phyloP scores from a whole-genome alignment of 2,797 vertebrate species.

The Orestias chungarensis region DNA sequence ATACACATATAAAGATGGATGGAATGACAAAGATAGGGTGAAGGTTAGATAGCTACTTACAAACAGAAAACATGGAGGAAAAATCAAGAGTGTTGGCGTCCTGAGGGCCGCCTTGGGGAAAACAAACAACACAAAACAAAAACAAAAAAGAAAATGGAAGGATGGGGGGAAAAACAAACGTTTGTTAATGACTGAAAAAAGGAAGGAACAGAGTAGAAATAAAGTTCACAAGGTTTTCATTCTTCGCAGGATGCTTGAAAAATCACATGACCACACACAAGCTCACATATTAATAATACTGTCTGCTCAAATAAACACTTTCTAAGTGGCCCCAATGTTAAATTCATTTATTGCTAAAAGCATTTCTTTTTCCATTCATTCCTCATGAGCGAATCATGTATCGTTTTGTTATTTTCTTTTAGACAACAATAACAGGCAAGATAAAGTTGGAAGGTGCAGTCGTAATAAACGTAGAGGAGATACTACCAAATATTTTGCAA shows the following conservation, averaged over 20 bases:
- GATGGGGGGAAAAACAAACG: constrained; percentile 79
- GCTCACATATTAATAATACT: background rate
- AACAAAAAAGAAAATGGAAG: constrained; percentile 71
- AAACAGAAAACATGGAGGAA: constrained; percentile 97
- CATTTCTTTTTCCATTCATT: background rate
- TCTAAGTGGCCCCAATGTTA: background rate
- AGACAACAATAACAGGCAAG: background rate
- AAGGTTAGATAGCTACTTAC: constrained; percentile 88
- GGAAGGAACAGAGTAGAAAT: constrained; percentile 43
- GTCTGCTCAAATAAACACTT: background rate
- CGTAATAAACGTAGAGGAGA: background rate
- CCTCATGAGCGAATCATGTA: background rate
- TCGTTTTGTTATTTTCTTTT: background rate
- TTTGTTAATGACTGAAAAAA: constrained; percentile 62
- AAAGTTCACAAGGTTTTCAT: constrained; percentile 15
- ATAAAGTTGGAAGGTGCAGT: background rate
- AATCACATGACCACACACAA: background rate
- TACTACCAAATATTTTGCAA: background rate
- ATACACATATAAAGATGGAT: constrained; percentile 43
- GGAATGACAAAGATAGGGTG: constrained; percentile 44
- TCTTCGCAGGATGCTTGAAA: background rate
- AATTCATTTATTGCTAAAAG: background rate
- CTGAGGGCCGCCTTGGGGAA: constrained; percentile 91
- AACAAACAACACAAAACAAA: background rate
- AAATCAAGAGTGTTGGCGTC: constrained; percentile 93